Base-by-base conservation (phyloP, 2,113 vertebrate genomes). In the Oostethus manadensis region DNA sequence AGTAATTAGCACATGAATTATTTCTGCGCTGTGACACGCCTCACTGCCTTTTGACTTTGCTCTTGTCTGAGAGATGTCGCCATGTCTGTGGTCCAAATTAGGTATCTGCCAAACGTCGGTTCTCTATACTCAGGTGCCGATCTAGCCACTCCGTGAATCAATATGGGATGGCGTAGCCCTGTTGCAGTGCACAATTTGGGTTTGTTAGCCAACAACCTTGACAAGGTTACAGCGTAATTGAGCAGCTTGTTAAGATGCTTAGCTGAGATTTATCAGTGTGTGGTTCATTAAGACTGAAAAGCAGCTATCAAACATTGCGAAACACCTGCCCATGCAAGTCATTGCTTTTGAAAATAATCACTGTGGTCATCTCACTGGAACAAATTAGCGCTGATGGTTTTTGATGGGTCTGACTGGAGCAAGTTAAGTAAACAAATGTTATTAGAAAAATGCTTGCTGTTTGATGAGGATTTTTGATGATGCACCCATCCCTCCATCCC, bases 1-100 rank as follows among this genome's bases (percentile, higher is more conserved):
- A 56, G 70, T 86, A 88, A 89, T 90, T 88, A 89, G 82, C 72
- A 74, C 80, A 86, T 86, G 73, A 87, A 84, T 87, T 79, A 85
- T 85, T 87, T 82, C 72, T 68, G 70, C 68, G 73, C 64, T 56
- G 71, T 74, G 80, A 82, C 82, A 77, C 58, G 78, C 79, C 79
- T 84, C 74, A 69, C 76, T 44, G 71, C 76, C 82, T 77, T 75
- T 81, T 71, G 80, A 80, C 79, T 84, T 84, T 76, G 66, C 83
- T 79, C 71, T 80, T 62, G 72, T 79, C 70, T 81, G 70, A 76
- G 70, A 62, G 72, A 71, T 58, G 80, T 74, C 70, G 79, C 61
- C 47, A 35, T 69, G 64, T 76, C 70, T 83, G 56, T 55, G 62
- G 64, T 60, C 71, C 47, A 71, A 80, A 79, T 84, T 73, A 82